These are phyloP conservation scores for Hirtodrosophila histrioides DNA, from an alignment of 2,888 invertebrate species.

Conservation along the genomic window DNA sequence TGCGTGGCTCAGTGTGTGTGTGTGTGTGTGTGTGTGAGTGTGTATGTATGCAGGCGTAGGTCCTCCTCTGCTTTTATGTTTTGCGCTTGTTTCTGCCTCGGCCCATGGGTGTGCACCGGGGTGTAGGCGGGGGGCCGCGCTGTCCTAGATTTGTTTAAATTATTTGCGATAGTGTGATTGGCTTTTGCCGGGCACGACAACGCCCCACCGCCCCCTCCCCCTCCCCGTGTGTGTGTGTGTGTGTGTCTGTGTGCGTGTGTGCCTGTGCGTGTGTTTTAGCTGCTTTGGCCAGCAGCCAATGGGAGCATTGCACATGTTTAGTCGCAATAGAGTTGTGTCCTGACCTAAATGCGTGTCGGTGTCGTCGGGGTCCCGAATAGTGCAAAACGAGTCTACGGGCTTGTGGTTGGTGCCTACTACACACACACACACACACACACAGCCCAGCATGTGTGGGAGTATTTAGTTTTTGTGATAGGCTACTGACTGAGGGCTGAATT, in stretches of 20 bases:
- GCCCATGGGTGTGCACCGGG: conserved; percentile 37
- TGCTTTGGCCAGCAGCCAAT: conserved; percentile 75
- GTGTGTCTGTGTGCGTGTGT: conserved; percentile 46
- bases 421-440: conserved; percentile 21
- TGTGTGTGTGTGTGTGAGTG: conserved; percentile 30
- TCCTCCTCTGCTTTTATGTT: conserved; percentile 62
- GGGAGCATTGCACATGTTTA: conserved; percentile 77
- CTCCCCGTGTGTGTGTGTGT: conserved; percentile 6
- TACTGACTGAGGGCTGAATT: conserved; percentile 60
- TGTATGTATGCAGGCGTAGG: conserved; percentile 52
- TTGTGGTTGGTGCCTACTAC: conserved; percentile 47
- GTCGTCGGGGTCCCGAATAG: conserved; percentile 67
- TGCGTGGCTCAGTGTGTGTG: conserved; percentile 9
- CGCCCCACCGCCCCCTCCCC: conserved; percentile 24
- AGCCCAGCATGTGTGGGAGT: conserved; percentile 33
- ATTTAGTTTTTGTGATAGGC: conserved; percentile 72
- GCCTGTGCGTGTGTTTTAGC: conserved; percentile 54
- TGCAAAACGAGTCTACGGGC: conserved; percentile 58
- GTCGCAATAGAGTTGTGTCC: conserved; percentile 65
- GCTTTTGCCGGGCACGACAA: conserved; percentile 72
- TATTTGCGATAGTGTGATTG: conserved; percentile 85
- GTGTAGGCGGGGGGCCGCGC: conserved; percentile 44
- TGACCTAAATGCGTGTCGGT: conserved; percentile 74
- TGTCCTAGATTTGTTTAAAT: conserved; percentile 84
- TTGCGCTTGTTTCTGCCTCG: conserved; percentile 73